Base-by-base conservation (phyloP, 1,140 invertebrate genomes). In the Pomacea maculata region DNA sequence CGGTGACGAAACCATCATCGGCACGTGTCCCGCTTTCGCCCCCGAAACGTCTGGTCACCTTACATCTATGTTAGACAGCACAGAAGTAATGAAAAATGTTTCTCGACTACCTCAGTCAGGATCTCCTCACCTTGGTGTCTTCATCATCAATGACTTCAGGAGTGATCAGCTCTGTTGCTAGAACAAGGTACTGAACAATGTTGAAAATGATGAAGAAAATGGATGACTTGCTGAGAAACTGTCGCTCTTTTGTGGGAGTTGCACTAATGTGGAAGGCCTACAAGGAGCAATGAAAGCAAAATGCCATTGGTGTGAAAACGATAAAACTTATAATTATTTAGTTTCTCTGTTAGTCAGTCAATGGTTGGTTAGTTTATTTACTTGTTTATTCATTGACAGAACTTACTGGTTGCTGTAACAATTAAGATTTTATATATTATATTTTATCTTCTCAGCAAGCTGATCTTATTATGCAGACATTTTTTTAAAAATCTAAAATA, bases 131-230 rank as follows among this genome's bases (percentile, higher is more conserved):
- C 79, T 80, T 80, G 29, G 94, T 67, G 5, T 75, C 61, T 9
- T 80, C 57, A 61, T 84, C 78, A 5, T 79, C 68, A 14, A 83
- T 68, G 21, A 85, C 67, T 29, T 84, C 82, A 1, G 82, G 94
- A 21, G 94, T 94, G 57, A 96, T 91, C 70, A 97, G 94, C 90
- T 97, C 96, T 17, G 95, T 95, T 9, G 96, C 91, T 68, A 97
- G 93, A 45, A 98, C 92, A 55, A 96, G 95, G 92, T 97, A 98
- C 70, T 94, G 95, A 86, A 98, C 95, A 76, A 97, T 92, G 90
- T 98, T 98, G 91, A 98, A 98, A 5, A 95, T 94, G 25, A 96
- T 93, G 89, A 98, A 98, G 52, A 95, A 97, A n/a, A 97, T 92
- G 89, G 97, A 96, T 63, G 96, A 97, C 93, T 98, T 98, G 65